A percentile compares a stretch with the other conserved stretches of the same genome.
phyloP scores from a whole-genome alignment of 2,888 invertebrate genomes.

The Gymnoscelis rufifasciata region DNA sequence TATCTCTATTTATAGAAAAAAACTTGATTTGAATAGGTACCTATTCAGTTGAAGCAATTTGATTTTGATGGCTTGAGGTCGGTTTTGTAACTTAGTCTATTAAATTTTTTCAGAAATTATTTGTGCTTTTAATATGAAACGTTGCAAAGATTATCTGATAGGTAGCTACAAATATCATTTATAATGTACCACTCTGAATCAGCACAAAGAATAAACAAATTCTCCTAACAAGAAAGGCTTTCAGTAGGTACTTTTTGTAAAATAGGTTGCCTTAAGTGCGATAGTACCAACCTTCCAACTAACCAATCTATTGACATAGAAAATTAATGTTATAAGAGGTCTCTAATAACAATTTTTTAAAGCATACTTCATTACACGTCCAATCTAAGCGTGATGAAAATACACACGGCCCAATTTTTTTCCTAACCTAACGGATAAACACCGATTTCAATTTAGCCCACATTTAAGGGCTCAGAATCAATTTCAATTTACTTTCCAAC shows the following conservation, averaged over 20 bases:
- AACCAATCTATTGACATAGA: no score
- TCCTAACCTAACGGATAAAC: conserved; percentile 34
- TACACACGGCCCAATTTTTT: conserved; percentile 38
- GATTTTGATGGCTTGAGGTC: conserved; percentile 30
- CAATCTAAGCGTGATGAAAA: conserved; percentile 31
- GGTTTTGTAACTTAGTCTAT: no score
- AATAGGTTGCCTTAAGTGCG: no score
- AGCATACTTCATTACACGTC: conserved; percentile 19
- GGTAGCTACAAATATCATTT: no score
- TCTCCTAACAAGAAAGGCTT: no score
- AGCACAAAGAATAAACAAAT: no score
- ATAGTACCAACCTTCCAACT: no score
- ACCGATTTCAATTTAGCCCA: conserved; percentile 47
- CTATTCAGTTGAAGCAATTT: conserved; percentile 35
- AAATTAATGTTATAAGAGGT: neutral
- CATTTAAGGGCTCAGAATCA: conserved; percentile 53
- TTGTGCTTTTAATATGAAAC: no score
- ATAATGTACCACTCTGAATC: no score
- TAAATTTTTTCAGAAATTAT: no score
- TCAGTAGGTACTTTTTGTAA: no score
- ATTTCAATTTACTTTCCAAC: conserved; percentile 64
- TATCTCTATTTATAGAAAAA: conserved; percentile 41
- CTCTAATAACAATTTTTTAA: conserved; percentile 1
- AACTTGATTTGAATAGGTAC: conserved; percentile 26
- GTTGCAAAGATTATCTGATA: no score